phyloP scores from a whole-genome alignment of 23 tunicate genomes.

The Aplidium turbinatum region DNA sequence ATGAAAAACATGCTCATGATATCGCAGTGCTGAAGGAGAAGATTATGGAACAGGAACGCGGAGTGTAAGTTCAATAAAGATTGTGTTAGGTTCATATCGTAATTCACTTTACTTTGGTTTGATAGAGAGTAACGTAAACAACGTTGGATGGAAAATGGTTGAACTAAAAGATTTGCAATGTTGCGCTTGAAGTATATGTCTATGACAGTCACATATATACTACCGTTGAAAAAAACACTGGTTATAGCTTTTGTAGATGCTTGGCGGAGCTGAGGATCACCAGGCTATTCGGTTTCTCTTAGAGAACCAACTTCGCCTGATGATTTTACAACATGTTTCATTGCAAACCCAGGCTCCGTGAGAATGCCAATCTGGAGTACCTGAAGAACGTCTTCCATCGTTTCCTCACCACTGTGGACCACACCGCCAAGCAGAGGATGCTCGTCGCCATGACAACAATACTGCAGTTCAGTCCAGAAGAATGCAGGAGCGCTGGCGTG shows the following conservation, averaged over 20 bases:
- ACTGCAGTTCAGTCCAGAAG: constrained; percentile 93
- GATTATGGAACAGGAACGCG: constrained; percentile 44
- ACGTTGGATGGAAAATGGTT: no score
- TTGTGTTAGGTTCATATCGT: no score
- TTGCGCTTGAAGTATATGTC: neutral
- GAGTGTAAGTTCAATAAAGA: constrained; percentile 43
- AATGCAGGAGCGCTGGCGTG: constrained; percentile 50
- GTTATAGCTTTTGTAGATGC: no score
- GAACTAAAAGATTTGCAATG: neutral
- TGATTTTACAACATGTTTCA: no score
- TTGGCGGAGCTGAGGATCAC: no score
- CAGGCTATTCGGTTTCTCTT: no score
- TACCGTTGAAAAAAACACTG: no score
- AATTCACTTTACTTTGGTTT: no score
- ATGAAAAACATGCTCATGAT: constrained; percentile 71
- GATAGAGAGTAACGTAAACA: no score
- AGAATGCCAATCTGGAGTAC: constrained; percentile 88
- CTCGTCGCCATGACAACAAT: constrained; percentile 83
- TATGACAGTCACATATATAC: no score
- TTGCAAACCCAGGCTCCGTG: constrained; percentile 80
- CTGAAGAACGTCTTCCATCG: constrained; percentile 81
- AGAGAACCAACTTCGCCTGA: no score
- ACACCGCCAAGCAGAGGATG: constrained; percentile 69
- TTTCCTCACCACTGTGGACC: constrained; percentile 66
- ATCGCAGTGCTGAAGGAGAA: constrained; percentile 64